Evolutionary conservation across 2,888 invertebrate species (phyloP).

Genomic region (Branchellion lobata): DNA sequence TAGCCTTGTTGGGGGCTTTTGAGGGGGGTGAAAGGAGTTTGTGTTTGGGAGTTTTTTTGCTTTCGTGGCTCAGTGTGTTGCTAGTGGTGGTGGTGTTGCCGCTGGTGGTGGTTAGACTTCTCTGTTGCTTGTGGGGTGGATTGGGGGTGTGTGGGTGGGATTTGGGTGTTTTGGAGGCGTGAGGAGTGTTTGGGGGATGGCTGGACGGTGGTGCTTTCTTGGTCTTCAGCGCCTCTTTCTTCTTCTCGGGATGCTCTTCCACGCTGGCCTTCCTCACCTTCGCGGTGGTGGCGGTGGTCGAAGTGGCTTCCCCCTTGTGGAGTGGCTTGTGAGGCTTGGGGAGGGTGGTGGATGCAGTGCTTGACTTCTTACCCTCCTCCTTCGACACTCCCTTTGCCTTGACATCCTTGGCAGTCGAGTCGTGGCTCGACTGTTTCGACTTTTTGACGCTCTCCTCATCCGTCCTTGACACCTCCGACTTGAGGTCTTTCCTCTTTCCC

Average conservation of each 20-base stretch:
- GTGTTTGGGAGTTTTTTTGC: conserved; percentile 21
- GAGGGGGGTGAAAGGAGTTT: not conserved
- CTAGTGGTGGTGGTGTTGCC: not conserved
- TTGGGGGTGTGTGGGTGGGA: not conserved
- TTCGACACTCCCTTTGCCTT: not conserved
- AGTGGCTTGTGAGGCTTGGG: too few species aligned
- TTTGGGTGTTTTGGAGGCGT: not conserved
- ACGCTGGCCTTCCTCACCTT: not conserved
- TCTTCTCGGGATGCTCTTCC: too few species aligned
- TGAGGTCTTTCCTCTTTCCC: not conserved
- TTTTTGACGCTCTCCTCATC: not conserved
- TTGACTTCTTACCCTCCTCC: not conserved
- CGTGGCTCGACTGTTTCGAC: too few species aligned
- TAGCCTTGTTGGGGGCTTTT: too few species aligned
- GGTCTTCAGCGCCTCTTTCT: too few species aligned
- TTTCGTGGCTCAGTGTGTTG: not conserved
- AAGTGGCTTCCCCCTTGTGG: too few species aligned
- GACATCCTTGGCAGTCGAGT: not conserved
- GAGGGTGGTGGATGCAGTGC: too few species aligned
- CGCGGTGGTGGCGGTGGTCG: not conserved
- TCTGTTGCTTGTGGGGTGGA: not conserved
- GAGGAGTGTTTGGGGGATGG: not conserved
- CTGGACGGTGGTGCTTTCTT: not conserved
- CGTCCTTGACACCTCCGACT: not conserved
- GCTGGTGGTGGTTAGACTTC: not conserved